These are phyloP conservation scores for Schizopygopsis malacanthus DNA, from an alignment of 2,797 vertebrate species.

Conservation along the genomic window DNA sequence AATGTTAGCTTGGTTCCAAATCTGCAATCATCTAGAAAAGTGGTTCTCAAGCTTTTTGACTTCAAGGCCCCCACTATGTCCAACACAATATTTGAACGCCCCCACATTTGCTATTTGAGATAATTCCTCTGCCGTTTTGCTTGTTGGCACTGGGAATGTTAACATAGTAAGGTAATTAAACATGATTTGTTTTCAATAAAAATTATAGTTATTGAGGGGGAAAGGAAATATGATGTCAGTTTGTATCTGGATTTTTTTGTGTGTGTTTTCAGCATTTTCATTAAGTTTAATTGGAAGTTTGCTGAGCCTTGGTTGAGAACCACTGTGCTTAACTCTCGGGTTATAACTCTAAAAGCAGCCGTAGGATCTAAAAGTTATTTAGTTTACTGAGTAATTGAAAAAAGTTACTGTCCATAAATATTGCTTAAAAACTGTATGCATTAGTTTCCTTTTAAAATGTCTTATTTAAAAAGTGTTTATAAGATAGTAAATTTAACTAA, in stretches of 20 bases:
- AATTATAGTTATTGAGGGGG: neutral
- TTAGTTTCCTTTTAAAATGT: neutral
- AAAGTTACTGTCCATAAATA: neutral
- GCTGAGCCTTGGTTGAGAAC: neutral
- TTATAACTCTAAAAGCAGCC: neutral
- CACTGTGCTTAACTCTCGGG: neutral
- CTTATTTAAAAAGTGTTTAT: neutral
- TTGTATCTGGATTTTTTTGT: neutral
- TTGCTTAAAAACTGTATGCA: neutral
- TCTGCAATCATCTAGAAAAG: neutral
- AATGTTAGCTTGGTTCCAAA: slow-evolving; percentile 8
- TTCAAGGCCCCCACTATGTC: neutral
- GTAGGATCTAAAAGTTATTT: neutral
- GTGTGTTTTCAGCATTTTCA: neutral
- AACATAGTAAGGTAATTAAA: neutral
- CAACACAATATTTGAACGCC: neutral
- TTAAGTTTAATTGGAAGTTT: neutral
- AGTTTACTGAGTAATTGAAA: neutral
- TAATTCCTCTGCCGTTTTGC: neutral
- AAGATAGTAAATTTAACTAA: neutral
- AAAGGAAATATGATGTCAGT: neutral
- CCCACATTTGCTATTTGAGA: neutral
- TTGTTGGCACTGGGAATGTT: neutral
- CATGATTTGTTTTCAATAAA: neutral
- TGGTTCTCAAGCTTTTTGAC: neutral